Evolutionary conservation across 2,888 invertebrate genomes (phyloP), one percentile per base, ranked within the genome.

Genomic region (Noctua fimbriata): DNA sequence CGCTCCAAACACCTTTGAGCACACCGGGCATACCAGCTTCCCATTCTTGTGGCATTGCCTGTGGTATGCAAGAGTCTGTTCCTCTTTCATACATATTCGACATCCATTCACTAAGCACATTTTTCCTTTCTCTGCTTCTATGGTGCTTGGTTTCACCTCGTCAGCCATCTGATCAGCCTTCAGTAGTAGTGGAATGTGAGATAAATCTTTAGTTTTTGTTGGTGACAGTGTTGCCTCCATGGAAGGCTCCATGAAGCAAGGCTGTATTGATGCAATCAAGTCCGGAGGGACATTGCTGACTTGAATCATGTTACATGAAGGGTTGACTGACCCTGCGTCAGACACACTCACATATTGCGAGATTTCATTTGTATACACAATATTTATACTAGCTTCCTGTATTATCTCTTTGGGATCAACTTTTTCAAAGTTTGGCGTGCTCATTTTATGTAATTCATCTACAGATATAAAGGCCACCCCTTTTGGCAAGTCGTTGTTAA

Each of bases 21-120:
- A 98, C 91, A 98, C 98, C 0, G 97, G 97, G 93, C 98, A 98
- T 49, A 95, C 95, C 1, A 96, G 86, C 78, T 95, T 94, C 14
- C 94, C 93, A 88, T 95, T 95, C 77, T 94, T 93, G 90, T 98
- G 98, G 89, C 98, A 98, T 89, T 97, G 97, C 63, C 97, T 94
- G 91, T 98, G 98, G 90, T 98, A 98, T 7, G 96, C 93, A 81
- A 98, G 94, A 87, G 98, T 98, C 2, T 97, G 97, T 52, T 96
- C 93, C 71, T 97, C 97, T 86, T 97, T 96, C 83, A 98, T 95
- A 67, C 96, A 93, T 16, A 97, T 95, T 84, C 97, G 95, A 88
- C 98, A 98, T 28, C 95, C 95, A 70, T 97, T 95, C 16, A 97
- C 92, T 49, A 94, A 93, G 91, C 98, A 98, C 81, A 95, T 94